phyloP scores from a whole-genome alignment of 2,113 vertebrate genomes.

The Hippocampus comes region DNA sequence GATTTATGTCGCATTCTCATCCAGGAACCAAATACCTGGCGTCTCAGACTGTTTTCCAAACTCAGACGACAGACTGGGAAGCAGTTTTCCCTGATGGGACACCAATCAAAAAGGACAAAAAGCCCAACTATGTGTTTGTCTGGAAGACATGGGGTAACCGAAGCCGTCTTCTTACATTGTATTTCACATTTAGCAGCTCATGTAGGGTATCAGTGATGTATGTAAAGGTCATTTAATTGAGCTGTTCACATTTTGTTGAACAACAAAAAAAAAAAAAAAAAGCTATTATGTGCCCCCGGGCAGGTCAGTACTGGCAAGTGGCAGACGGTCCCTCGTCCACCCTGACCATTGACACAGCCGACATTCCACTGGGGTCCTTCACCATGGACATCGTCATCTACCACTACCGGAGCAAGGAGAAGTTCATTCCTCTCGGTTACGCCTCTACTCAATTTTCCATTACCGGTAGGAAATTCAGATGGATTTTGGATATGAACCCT shows the following conservation, averaged over 20 bases:
- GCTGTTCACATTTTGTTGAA: not conserved
- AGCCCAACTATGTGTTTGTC: constrained; percentile 84
- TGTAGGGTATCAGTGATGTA: not conserved
- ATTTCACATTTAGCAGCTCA: not conserved
- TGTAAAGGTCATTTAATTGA: not conserved
- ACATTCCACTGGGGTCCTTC: constrained; percentile 80
- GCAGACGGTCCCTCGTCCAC: constrained; percentile 79
- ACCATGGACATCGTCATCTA: constrained; percentile 88
- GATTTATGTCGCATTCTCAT: not conserved
- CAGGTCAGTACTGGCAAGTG: constrained; percentile 91
- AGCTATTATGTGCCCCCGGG: not conserved
- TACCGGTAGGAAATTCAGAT: constrained; percentile 58
- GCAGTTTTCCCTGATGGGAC: constrained; percentile 81
- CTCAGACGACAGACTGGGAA: constrained; percentile 48
- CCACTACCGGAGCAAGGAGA: constrained; percentile 81
- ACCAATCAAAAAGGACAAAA: constrained; percentile 67
- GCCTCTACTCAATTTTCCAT: constrained; percentile 82
- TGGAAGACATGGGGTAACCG: constrained; percentile 88
- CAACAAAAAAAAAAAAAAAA: not conserved
- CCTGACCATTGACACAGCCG: constrained; percentile 79
- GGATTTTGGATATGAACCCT: not conserved
- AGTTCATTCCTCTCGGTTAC: constrained; percentile 84
- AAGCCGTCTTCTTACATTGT: not conserved
- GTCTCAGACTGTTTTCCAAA: constrained; percentile 78
- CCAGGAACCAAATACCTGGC: constrained; percentile 73